Evolutionary conservation across 2,888 invertebrate species (phyloP), one percentile per base, ranked within the genome.

Genomic region (Neoaliturus tenellus): DNA sequence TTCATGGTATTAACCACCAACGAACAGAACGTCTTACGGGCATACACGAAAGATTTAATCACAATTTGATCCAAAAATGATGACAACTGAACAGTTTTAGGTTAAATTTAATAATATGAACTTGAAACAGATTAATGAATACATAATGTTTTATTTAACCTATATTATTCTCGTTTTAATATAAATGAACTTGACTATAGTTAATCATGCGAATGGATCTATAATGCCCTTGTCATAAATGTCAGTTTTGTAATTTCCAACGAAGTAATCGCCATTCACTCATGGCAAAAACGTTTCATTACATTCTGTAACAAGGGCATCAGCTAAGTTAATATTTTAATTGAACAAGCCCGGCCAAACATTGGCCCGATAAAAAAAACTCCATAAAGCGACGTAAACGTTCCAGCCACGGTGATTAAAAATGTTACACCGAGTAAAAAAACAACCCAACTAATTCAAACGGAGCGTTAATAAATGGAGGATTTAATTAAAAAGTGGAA

Each of bases 401-500:
- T 31, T 3, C 4, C 62, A 25, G 14, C 75, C 25, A 44, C 39
- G 44, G 78, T 78, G 55, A 78, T 78, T 78, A 78, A 78, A 78
- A 78, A 51, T 78, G 55, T 78, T 35, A 33, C 71, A 67, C 20
- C 75, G 41, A 25, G 75, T 39, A 41, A 75, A 71, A 71, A 62
- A 71, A 71, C 35, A n/a, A 75, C n/a, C 71, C 20, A 39, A 25
- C 71, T 71, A 71, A 71, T 71, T 39, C 41, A 20, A 69, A 6
- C n/a, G 33, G 12, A 44, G 75, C 44, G 51, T 51, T 78, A 28
- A 55, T 78, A 33, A 31, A 78, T 23, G 33, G 25, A 8, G 41
- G 51, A 55, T 78, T 78, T 78, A 78, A 78, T 78, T 78, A 78
- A 78, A 78, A 78, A 78, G 33, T 78, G 55, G 55, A 78, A 48